Conservation (phyloP, 2,113 vertebrate species). For the Odocoileus hemionus region DNA sequence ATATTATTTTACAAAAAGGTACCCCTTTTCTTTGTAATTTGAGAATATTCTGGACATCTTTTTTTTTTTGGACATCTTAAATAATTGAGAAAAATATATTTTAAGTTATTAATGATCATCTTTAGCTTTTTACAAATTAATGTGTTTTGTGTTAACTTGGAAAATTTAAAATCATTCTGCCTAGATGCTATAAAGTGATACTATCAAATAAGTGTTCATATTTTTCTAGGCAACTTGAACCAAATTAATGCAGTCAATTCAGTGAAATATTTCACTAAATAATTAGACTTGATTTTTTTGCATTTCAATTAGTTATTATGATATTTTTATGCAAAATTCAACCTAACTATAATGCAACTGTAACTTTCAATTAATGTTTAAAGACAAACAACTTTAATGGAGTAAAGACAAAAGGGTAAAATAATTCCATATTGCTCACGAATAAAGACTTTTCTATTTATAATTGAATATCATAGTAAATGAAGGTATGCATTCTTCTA, state of each 20-base stretch:
- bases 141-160: background rate
- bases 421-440: background rate
- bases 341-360: background rate
- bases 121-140: background rate
- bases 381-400: background rate
- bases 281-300: background rate
- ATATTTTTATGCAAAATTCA: background rate
- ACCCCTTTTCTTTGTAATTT: background rate
- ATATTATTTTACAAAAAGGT: background rate
- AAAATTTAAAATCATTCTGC: constrained; percentile 15
- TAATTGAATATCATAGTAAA: constrained; percentile 13
- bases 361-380: background rate
- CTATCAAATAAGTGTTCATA: background rate
- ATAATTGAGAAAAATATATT: background rate
- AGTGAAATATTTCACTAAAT: constrained; percentile 32
- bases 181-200: background rate
- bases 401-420: background rate
- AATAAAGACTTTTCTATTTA: constrained; percentile 9
- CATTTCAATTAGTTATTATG: background rate
- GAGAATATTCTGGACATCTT: background rate
- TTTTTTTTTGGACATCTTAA: background rate
- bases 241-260: background rate
- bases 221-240: background rate
- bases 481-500: background rate
- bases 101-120: background rate